phyloP scores from a whole-genome alignment of 1,140 invertebrate species.

The Wasmannia auropunctata region DNA sequence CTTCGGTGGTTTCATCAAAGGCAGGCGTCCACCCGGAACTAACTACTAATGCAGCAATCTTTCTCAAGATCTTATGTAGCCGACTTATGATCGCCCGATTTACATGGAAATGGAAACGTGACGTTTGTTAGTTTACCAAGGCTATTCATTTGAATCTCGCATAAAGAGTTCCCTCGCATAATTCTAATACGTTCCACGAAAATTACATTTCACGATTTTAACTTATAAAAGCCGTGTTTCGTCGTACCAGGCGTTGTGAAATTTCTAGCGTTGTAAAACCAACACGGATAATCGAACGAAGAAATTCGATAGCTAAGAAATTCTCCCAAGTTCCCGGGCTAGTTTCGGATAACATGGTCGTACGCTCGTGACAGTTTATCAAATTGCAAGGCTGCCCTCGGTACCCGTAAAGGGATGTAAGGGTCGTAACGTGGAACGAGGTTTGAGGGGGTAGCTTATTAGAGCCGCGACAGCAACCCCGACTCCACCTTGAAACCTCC shows the following conservation, averaged over 20 bases:
- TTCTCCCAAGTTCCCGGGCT: conserved; percentile 35
- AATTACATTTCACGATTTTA: neutral
- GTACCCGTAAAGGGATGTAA: conserved; percentile 73
- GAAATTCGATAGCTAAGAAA: conserved; percentile 48
- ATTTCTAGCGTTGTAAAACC: conserved; percentile 48
- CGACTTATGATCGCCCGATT: conserved; percentile 80
- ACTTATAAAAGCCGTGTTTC: neutral
- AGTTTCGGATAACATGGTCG: conserved; percentile 63
- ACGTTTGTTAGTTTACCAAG: conserved; percentile 8
- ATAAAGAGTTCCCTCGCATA: neutral
- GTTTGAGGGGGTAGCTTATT: conserved; percentile 72
- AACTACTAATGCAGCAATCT: conserved; percentile 82
- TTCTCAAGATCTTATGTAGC: conserved; percentile 77
- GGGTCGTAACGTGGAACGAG: conserved; percentile 75
- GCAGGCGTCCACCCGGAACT: conserved; percentile 78
- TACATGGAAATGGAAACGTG: conserved; percentile 80
- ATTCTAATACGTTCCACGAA: neutral
- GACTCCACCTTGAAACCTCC: conserved; percentile 75
- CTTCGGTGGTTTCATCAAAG: conserved; percentile 73
- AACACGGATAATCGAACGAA: conserved; percentile 35
- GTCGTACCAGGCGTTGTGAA: neutral
- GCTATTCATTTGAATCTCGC: neutral
- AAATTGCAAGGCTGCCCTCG: conserved; percentile 70
- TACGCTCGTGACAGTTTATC: conserved; percentile 73
- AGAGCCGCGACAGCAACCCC: conserved; percentile 72